Percentiles rank a stretch among this genome's conserved stretches.
These are phyloP conservation scores for Leptosomus discolor DNA, from an alignment of 2,113 vertebrate species.

Conservation along the genomic window DNA sequence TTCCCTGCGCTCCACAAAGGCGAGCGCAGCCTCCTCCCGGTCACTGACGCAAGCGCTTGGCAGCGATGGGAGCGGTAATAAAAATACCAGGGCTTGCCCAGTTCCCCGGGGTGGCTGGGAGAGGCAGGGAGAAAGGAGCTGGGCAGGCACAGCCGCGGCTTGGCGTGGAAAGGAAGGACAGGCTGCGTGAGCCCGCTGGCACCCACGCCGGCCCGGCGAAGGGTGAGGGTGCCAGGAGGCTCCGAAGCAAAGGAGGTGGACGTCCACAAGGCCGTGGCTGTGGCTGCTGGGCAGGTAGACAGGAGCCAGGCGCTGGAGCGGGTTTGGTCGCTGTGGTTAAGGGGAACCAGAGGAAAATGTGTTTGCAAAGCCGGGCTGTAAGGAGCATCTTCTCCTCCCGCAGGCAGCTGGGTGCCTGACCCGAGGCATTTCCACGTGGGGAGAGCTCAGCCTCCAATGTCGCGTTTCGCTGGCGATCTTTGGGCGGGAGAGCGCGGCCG, in stretches of 20 bases:
- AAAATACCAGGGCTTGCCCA: not conserved
- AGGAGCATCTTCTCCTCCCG: not conserved
- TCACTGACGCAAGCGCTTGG: not conserved
- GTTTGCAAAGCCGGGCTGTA: not conserved
- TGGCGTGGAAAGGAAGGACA: fast-evolving
- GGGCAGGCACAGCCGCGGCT: not conserved
- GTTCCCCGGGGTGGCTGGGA: not conserved
- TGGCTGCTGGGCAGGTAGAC: not conserved
- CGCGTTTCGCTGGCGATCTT: not conserved
- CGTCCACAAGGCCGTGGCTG: not conserved
- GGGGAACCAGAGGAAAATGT: not conserved
- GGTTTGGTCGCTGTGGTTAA: not conserved
- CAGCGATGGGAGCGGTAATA: not conserved
- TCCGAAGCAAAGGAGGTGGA: not conserved
- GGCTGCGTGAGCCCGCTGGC: not conserved
- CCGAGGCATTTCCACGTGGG: fast-evolving
- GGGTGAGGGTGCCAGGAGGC: not conserved
- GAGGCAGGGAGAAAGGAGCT: not conserved
- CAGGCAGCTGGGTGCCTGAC: not conserved
- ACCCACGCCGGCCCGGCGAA: fast-evolving
- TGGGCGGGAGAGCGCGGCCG: fast-evolving
- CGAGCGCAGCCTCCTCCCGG: not conserved
- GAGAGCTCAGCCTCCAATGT: not conserved
- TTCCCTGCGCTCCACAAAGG: not conserved
- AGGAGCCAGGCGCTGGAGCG: not conserved